Evolutionary conservation across 2,797 vertebrate genomes (phyloP), one percentile per base, ranked within the genome.

Genomic region (Pseudochirops corinnae): DNA sequence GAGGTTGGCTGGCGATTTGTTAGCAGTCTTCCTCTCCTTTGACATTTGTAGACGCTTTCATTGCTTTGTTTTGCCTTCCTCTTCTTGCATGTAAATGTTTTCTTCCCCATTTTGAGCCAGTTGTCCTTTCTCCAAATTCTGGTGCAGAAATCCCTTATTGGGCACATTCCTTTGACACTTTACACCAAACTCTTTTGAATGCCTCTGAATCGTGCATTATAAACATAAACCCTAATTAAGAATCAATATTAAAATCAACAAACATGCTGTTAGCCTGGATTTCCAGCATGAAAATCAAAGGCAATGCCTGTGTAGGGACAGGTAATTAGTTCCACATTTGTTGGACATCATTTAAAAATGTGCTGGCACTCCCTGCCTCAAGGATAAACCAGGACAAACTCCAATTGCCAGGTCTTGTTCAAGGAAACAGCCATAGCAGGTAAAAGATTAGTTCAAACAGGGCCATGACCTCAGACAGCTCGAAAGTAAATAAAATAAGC

Each of bases 291-390:
- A 91, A 94, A 96, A 93, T 95, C 93, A 94, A 50, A 26, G 60
- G 39, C 74, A 28, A 33, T 91, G 58, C 58, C 4, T 94, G 26
- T 82, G 14, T 91, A 92, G 33, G 90, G 93, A 11, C 87, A 57
- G 16, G 53, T 93, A 94, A 93, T 95, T 96, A 95, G 92, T 97
- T 95, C 87, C 91, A 94, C 24, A 39, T 94, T 97, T 18, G 56
- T 9, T 92, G 46, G 46, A 53, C 29, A 24, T 94, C 90, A 93
- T 96, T 90, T 95, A 87, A 94, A 97, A 96, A 95, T 97, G 31
- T 57, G 91, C n/a, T 94, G 33, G 52, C 91, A 94, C 16, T 91
- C 93, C 93, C 0, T 91, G 55, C 96, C 50, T 95, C 90, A 94
- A 46, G 74, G 74, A 91, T 93, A 96, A 95, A 74, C 29, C 53